Percentiles rank a stretch among this genome's conserved stretches.
Evolutionary conservation across 2,888 invertebrate species (phyloP).

Genomic region (Himalopsyche anomala): DNA sequence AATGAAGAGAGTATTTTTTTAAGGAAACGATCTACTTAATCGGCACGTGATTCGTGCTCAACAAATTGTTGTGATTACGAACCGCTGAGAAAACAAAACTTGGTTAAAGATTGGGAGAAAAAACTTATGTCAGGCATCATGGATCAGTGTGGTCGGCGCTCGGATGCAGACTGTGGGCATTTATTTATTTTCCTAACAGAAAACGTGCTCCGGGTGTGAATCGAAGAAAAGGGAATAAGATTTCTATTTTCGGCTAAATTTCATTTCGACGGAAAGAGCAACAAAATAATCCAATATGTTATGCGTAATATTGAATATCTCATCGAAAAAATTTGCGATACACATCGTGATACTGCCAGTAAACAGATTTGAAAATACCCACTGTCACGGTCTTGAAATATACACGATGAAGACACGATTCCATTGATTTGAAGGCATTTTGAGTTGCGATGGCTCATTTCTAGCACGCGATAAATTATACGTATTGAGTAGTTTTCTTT

Average conservation of each 20-base stretch:
- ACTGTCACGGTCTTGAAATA: neutral
- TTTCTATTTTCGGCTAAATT: slow-evolving; percentile 13
- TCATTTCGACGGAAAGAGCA: neutral
- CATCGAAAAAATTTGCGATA: neutral
- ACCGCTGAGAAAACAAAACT: slow-evolving; percentile 12
- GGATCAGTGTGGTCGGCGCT: neutral
- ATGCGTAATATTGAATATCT: slow-evolving; percentile 19
- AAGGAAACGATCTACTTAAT: neutral
- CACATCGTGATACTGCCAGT: neutral
- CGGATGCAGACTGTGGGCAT: slow-evolving; percentile 3
- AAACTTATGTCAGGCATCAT: neutral
- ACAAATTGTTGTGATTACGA: slow-evolving; percentile 26
- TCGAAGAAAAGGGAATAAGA: slow-evolving; percentile 9
- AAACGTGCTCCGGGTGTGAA: slow-evolving; percentile 31
- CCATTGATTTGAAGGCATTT: too few species aligned
- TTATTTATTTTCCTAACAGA: slow-evolving; percentile 8
- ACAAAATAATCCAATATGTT: neutral
- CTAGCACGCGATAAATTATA: too few species aligned
- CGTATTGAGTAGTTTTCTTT: too few species aligned
- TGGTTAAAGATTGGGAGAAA: neutral
- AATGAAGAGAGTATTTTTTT: neutral
- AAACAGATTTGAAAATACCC: neutral
- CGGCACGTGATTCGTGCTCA: slow-evolving; percentile 13
- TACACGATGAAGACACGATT: neutral
- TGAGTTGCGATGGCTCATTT: too few species aligned